Evolutionary conservation across 2,797 vertebrate genomes (phyloP), one percentile per base, ranked within the genome.

Genomic region (Acanthis flammea): DNA sequence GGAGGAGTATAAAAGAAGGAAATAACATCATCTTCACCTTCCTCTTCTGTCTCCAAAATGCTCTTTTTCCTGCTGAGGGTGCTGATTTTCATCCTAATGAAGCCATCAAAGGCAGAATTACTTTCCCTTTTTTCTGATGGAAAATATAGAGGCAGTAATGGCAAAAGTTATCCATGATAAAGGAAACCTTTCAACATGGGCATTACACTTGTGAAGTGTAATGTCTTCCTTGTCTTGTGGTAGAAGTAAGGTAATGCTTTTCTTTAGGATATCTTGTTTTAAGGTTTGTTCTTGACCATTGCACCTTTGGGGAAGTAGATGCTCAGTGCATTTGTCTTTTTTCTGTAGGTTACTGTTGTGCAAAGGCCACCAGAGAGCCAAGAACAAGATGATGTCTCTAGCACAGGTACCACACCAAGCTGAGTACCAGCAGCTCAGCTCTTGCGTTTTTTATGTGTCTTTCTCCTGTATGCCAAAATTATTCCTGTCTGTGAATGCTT

Each of bases 331-430:
- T 51, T 7, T 68, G 21, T 57, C 82, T 92, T 91, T 24, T 94
- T 92, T 92, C 75, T 84, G 6, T 83, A 99, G 99, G 99, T 99
- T 70, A 98, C 97, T 75, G 75, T 99, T 93, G 92, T 97, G 70
- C 99, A 99, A 85, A 98, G 95, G 87, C 96, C 95, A 41, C 14
- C 91, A 50, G 94, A 89, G 25, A 21, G 66, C 35, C 54, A 51
- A 41, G 93, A 96, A 55, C 79, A 7, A 45, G 91, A 67, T 57
- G 93, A 82, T 33, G 21, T 70, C 82, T 73, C 82, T 44, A 94
- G 58, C 96, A 70, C 97, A 96, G 99, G 97, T 98, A 97, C 57
- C 6, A 18, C 24, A 37, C 18, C 37, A 60, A 44, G n/a, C 54
- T 75, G 51, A 31, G 45, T 54, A 33, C 33, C 24, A 88, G 62